Evolutionary conservation across 2,888 invertebrate genomes (phyloP).

Genomic region (Chrysomela aeneicollis): DNA sequence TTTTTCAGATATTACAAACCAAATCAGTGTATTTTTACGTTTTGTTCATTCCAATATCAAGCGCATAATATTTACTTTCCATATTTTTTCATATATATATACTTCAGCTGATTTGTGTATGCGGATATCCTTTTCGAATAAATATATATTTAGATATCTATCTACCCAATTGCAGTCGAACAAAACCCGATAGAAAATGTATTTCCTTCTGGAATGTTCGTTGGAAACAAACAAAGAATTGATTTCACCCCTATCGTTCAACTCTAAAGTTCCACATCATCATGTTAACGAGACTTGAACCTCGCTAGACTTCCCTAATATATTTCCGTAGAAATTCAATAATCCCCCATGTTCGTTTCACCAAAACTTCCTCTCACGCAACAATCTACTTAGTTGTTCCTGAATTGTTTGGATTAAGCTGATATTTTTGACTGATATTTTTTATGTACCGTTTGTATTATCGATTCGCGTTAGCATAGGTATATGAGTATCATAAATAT

Average conservation of each 20-base stretch:
- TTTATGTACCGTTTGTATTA: too few relatives aligned
- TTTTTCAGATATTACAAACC: too few relatives aligned
- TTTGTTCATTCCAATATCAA: too few relatives aligned
- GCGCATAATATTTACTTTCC: too few relatives aligned
- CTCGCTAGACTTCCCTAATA: background rate
- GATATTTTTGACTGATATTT: background rate
- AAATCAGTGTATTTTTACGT: too few relatives aligned
- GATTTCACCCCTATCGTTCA: slow-evolving; percentile 1
- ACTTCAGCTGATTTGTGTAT: too few relatives aligned
- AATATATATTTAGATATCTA: too few relatives aligned
- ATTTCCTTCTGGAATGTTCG: background rate
- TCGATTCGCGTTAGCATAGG: too few relatives aligned
- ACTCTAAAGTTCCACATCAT: background rate
- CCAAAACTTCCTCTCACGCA: background rate
- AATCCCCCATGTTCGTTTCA: background rate
- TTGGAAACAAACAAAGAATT: background rate
- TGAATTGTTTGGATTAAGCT: background rate
- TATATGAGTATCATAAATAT: too few relatives aligned
- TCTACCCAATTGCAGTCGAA: too few relatives aligned
- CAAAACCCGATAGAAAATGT: background rate
- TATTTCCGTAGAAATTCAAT: slow-evolving; percentile 2
- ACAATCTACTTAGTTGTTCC: background rate
- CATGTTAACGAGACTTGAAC: background rate
- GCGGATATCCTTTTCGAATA: too few relatives aligned
- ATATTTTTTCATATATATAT: too few relatives aligned